phyloP scores from a whole-genome alignment of 2,797 vertebrate genomes.

The Odontamblyopus lacepedii region DNA sequence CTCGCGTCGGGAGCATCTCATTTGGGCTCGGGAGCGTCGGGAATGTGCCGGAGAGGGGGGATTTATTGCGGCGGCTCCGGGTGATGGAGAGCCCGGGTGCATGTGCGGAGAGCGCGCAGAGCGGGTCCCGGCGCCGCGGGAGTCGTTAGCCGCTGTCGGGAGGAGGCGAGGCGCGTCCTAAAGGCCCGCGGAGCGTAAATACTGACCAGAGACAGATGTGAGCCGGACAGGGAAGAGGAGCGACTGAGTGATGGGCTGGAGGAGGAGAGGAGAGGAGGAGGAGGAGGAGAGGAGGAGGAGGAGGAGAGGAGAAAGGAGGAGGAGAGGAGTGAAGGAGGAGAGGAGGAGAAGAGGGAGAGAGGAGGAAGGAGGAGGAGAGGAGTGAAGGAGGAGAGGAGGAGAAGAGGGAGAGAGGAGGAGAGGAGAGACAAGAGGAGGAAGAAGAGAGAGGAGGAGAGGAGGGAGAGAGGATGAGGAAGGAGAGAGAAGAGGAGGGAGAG shows the following conservation, averaged over 20 bases:
- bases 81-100: conserved; percentile 79
- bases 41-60: conserved; percentile 71
- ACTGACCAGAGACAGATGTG: conserved; percentile 76
- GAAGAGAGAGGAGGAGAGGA: no score
- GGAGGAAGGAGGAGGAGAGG: no score
- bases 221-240: conserved; percentile 27
- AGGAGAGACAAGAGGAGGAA: no score
- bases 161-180: conserved; percentile 69
- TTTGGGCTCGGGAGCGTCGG: conserved; percentile 70
- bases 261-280: conserved; percentile 37
- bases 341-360: no score
- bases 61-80: conserved; percentile 67
- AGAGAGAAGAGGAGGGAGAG: no score
- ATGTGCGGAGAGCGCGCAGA: conserved; percentile 68
- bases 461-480: no score
- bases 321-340: no score
- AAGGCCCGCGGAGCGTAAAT: conserved; percentile 72
- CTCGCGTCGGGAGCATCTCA: conserved; percentile 69
- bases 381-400: no score
- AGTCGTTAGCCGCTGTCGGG: conserved; percentile 75
- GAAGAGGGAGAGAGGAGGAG: no score
- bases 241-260: conserved; percentile 62
- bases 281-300: conserved; percentile 1
- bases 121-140: conserved; percentile 56
- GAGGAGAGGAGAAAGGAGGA: no score